Percentiles rank a stretch among this genome's conserved stretches.
phyloP scores from a whole-genome alignment of 1,140 invertebrate genomes.

The Drosophila mojavensis region DNA sequence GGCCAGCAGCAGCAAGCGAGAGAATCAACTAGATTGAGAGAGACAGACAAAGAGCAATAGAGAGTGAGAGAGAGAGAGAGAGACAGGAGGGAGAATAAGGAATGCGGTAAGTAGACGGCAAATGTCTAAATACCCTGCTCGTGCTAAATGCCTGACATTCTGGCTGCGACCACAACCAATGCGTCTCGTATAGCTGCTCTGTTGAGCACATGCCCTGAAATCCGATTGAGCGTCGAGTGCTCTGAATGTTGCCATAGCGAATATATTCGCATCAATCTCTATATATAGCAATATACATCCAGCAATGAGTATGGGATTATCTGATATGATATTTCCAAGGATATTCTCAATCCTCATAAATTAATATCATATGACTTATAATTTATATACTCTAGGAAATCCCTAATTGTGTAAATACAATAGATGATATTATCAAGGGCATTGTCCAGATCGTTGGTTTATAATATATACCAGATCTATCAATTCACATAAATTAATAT shows the following conservation, averaged over 20 bases:
- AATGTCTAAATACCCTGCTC: conserved; percentile 80
- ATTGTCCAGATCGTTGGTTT: background rate
- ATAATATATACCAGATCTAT: background rate
- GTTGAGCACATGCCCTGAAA: conserved; percentile 15
- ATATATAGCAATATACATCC: too few species aligned
- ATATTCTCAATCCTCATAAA: too few species aligned
- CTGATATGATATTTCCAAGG: too few species aligned
- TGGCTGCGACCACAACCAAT: conserved; percentile 62
- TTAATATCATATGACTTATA: too few species aligned
- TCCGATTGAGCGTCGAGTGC: conserved; percentile 1
- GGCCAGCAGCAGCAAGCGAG: background rate
- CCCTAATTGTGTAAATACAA: too few species aligned
- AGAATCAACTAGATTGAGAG: background rate
- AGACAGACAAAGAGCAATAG: background rate
- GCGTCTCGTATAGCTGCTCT: conserved; percentile 6
- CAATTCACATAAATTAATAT: background rate
- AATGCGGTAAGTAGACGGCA: conserved; percentile 66
- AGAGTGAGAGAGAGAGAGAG: background rate
- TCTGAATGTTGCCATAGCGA: conserved; percentile 3
- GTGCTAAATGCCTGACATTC: conserved; percentile 77
- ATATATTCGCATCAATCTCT: background rate
- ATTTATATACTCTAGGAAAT: too few species aligned
- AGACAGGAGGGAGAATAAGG: background rate
- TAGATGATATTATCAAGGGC: too few species aligned
- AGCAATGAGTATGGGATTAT: too few species aligned